phyloP scores from a whole-genome alignment of 2,888 invertebrate genomes.

The Hypsopygia costalis region DNA sequence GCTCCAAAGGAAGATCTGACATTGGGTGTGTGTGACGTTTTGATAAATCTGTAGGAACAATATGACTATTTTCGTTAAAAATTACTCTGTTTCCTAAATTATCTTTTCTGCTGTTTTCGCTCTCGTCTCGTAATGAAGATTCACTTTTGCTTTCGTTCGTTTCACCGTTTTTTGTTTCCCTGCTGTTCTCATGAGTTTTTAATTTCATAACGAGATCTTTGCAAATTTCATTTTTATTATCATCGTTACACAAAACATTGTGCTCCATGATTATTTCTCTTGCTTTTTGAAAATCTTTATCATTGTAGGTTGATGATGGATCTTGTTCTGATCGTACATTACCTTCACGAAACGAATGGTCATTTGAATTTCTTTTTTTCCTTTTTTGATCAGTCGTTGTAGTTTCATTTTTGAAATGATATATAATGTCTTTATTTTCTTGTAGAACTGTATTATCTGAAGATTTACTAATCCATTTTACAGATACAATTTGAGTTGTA shows the following conservation, averaged over 20 bases:
- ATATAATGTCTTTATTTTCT: slow-evolving; percentile 39
- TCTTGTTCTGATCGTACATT: slow-evolving; percentile 18
- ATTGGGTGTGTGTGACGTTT: slow-evolving; percentile 37
- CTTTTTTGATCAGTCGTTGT: slow-evolving; percentile 23
- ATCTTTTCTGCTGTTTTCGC: background rate
- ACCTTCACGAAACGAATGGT: background rate
- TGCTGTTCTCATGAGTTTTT: slow-evolving; percentile 17
- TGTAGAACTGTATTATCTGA: slow-evolving; percentile 42
- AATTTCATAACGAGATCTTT: slow-evolving; percentile 51
- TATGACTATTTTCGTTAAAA: background rate
- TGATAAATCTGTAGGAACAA: slow-evolving; percentile 25
- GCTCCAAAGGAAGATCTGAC: slow-evolving; percentile 18
- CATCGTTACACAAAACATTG: slow-evolving; percentile 45
- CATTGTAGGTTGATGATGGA: slow-evolving; percentile 32
- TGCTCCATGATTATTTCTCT: slow-evolving; percentile 54
- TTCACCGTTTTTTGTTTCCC: slow-evolving; percentile 24
- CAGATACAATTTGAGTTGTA: slow-evolving; percentile 49
- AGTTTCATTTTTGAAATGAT: slow-evolving; percentile 43
- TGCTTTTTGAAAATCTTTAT: slow-evolving; percentile 40
- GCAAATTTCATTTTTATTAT: slow-evolving; percentile 46
- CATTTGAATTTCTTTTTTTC: slow-evolving; percentile 34
- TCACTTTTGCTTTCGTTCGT: background rate
- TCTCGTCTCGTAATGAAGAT: background rate
- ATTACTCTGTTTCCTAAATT: background rate
- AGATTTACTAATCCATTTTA: slow-evolving; percentile 39